These are phyloP conservation scores for Nannoperca australis DNA, from an alignment of 2,797 vertebrate genomes.

Conservation along the genomic window DNA sequence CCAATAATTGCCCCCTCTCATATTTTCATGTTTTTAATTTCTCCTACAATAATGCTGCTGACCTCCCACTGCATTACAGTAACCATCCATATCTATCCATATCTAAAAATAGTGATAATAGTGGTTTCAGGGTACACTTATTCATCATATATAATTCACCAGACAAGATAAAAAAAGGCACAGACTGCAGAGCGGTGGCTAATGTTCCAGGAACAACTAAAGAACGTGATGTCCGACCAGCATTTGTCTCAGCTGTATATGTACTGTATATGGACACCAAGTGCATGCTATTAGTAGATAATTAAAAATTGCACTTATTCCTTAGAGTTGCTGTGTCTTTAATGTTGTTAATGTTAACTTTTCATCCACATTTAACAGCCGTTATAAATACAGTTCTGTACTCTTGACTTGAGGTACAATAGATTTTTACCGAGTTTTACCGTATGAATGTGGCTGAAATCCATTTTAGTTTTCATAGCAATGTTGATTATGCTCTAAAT, in stretches of 20 bases:
- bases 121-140: constrained; percentile 7
- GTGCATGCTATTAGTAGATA: not conserved
- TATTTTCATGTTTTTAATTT: not conserved
- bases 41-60: not conserved
- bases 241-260: not conserved
- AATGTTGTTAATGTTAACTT: not conserved
- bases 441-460: not conserved
- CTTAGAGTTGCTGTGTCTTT: not conserved
- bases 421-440: not conserved
- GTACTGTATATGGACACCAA: not conserved
- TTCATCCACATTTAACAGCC: not conserved
- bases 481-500: not conserved
- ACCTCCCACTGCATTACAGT: not conserved
- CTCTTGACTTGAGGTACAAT: not conserved
- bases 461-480: not conserved
- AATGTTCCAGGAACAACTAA: not conserved
- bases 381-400: not conserved
- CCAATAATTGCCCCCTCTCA: not conserved
- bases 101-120: constrained; percentile 5
- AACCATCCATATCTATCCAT: not conserved
- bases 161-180: not conserved
- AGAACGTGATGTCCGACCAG: not conserved
- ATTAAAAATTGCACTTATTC: not conserved
- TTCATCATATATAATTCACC: constrained; percentile 6
- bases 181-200: not conserved